Evolutionary conservation across 2,113 vertebrate species (phyloP), one percentile per base, ranked within the genome.

Genomic region (Pseudopipra pipra): DNA sequence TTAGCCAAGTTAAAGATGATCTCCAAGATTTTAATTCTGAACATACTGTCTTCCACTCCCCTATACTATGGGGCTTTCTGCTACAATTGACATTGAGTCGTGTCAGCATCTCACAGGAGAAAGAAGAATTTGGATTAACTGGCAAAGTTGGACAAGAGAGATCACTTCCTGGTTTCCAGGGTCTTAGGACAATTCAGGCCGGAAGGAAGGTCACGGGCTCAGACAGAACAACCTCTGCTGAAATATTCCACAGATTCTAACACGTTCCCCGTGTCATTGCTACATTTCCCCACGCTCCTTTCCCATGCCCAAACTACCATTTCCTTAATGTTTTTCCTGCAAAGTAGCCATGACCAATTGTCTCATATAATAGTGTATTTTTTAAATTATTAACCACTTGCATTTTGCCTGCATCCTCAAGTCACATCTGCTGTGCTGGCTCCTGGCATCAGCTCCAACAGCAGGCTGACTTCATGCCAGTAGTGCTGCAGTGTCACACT

Each of bases 401-500:
- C 23, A 43, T 43, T 91, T 89, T 35, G 27, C 56, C 46, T 73
- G 37, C 17, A 13, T 18, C 37, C 27, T 63, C 20, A 21, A 81
- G 41, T 19, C 18, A 37, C 0, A 0, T 25, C 25, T 43, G 41
- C 14, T 31, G 22, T 52, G 22, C 24, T 51, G 41, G 23, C 12
- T 70, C 6, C 39, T 39, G 27, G 67, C 22, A 54, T 49, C 44
- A 59, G 62, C 31, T 80, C 28, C 59, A 56, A 54, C 30, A 52
- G 55, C 0, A 0, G 24, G 49, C 14, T 72, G 37, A 33, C 6
- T 35, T 28, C 2, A 3, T 3, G 3, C 33, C 16, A 31, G 33
- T 10, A 23, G 9, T 41, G 25, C 33, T 67, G 21, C 22, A 37
- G 18, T 33, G 47, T 49, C 5, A 0, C n/a, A 51, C 22, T 30